Percentiles rank a stretch among this genome's conserved stretches.
Evolutionary conservation across 2,888 invertebrate genomes (phyloP).

Genomic region (Ephialtes manifestator): DNA sequence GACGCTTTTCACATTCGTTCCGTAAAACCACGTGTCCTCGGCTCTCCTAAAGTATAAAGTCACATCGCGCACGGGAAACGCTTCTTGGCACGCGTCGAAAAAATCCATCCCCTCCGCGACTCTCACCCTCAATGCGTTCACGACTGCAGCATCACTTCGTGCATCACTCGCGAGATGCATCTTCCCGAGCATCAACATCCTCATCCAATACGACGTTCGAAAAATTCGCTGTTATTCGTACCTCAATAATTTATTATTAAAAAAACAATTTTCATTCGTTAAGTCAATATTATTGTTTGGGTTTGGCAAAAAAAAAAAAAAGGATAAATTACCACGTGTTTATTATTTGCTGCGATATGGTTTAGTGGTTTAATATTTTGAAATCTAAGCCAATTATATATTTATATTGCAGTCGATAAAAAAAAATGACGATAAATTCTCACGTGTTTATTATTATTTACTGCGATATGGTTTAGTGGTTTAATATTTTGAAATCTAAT

Average conservation of each 20-base stretch:
- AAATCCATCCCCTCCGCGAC: not conserved
- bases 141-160: slow-evolving; percentile 27
- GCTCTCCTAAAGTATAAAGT: slow-evolving; percentile 40
- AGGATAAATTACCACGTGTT: not conserved
- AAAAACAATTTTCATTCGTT: not conserved
- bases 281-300: not conserved
- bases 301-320: too few species aligned
- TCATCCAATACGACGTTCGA: slow-evolving; percentile 27
- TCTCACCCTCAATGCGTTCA: slow-evolving; percentile 58
- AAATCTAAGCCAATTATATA: not conserved
- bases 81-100: slow-evolving; percentile 62
- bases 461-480: too few species aligned
- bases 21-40: slow-evolving; percentile 42
- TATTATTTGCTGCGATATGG: not conserved
- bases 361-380: not conserved
- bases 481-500: too few species aligned
- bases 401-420: slow-evolving; percentile 6
- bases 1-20: slow-evolving; percentile 76
- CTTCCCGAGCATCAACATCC: slow-evolving; percentile 41
- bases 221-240: slow-evolving; percentile 4
- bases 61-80: slow-evolving; percentile 37
- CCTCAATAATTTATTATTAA: slow-evolving; percentile 46
- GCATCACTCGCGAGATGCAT: slow-evolving; percentile 50
- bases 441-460: too few species aligned
- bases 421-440: too few species aligned